These are phyloP conservation scores for Cinclus mexicanus DNA, from an alignment of 2,113 vertebrate species.

Conservation along the genomic window DNA sequence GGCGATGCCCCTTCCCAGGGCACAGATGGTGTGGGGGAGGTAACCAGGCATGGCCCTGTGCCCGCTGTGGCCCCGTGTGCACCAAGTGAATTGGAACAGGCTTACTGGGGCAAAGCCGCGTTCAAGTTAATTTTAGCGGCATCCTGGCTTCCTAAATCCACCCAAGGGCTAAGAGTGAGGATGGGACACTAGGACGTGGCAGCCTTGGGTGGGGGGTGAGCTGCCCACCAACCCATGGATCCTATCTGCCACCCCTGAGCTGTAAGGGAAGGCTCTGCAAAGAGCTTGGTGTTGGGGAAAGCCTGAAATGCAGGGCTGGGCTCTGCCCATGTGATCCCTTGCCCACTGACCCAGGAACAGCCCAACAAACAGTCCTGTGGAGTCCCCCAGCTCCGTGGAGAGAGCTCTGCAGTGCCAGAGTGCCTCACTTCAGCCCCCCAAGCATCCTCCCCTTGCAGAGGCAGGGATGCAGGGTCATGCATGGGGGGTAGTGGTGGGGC, in stretches of 20 bases:
- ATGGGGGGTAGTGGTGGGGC: background rate
- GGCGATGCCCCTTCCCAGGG: background rate
- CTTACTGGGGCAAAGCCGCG: fast-evolving
- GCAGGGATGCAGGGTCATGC: background rate
- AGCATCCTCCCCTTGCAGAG: background rate
- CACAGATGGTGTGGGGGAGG: background rate
- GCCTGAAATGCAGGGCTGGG: background rate
- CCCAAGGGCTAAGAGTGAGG: fast-evolving
- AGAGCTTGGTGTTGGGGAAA: background rate
- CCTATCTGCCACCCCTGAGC: no score
- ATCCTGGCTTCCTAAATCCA: background rate
- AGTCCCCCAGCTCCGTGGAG: background rate
- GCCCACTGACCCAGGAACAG: background rate
- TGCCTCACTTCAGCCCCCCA: background rate
- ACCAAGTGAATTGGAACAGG: background rate
- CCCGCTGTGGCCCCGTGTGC: fast-evolving
- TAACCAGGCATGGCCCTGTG: background rate
- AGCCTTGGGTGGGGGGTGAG: fast-evolving
- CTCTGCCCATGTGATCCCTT: fast-evolving
- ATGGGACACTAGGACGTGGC: background rate
- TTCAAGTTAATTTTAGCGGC: background rate
- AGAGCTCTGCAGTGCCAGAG: background rate
- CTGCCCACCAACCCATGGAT: background rate
- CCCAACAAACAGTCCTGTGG: background rate
- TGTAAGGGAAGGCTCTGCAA: background rate